These are phyloP conservation scores for Serilophus lunatus DNA, from an alignment of 2,113 vertebrate genomes.

Conservation along the genomic window DNA sequence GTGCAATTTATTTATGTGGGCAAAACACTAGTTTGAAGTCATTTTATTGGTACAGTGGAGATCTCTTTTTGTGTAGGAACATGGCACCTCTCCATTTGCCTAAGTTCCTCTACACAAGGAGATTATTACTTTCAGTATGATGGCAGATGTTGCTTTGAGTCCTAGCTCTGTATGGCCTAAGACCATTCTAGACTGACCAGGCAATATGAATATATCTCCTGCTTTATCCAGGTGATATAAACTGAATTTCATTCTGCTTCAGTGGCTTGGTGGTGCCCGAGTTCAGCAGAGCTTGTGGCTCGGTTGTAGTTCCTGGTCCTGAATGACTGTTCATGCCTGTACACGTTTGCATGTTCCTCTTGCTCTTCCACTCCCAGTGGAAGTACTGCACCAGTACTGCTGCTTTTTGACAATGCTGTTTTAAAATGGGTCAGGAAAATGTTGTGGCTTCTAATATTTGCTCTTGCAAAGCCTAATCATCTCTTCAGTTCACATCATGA, in stretches of 20 bases:
- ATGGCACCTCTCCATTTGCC: not conserved
- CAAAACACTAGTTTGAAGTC: not conserved
- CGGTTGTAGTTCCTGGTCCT: not conserved
- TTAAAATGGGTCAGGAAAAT: not conserved
- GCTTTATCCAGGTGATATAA: not conserved
- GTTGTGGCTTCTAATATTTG: not conserved
- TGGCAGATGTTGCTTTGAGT: not conserved
- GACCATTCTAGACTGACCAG: not conserved
- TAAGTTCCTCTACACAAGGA: not conserved
- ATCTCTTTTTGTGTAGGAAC: not conserved
- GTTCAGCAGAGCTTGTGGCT: not conserved
- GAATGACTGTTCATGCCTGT: accelerated
- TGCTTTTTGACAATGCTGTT: not conserved
- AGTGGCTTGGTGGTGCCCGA: not conserved
- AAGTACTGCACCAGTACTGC: not conserved
- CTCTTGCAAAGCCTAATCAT: not conserved
- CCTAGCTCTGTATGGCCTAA: not conserved
- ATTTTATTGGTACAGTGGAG: not conserved
- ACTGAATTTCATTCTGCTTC: not conserved
- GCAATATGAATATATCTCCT: not conserved
- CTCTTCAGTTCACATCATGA: not conserved
- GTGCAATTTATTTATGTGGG: not conserved
- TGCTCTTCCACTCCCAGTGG: not conserved
- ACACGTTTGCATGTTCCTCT: not conserved
- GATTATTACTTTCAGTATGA: not conserved